These are phyloP conservation scores for Prochilodus magdalenae DNA, from an alignment of 2,113 vertebrate genomes.

Conservation along the genomic window DNA sequence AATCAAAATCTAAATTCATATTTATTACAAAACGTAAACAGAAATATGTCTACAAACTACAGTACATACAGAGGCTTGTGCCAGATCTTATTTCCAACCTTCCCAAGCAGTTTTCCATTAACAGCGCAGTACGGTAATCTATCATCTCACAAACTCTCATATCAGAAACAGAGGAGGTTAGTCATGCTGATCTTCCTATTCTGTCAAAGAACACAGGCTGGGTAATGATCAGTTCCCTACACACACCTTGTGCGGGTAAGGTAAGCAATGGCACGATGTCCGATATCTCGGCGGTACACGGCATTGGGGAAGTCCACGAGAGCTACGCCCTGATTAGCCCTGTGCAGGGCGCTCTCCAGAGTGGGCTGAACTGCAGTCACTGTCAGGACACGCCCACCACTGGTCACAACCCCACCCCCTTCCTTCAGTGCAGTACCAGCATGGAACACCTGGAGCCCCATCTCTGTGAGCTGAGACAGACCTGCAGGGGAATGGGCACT, in stretches of 20 bases:
- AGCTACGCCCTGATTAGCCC: conserved; percentile 83
- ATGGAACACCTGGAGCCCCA: conserved; percentile 91
- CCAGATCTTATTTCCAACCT: no score
- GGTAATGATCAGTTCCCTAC: conserved; percentile 42
- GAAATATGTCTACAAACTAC: no score
- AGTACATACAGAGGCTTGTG: no score
- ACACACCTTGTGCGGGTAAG: conserved; percentile 86
- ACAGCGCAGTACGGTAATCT: no score
- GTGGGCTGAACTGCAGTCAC: conserved; percentile 83
- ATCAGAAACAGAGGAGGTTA: no score
- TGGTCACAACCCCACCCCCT: conserved; percentile 82
- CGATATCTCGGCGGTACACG: conserved; percentile 88
- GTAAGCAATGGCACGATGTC: conserved; percentile 84
- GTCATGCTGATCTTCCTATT: neutral
- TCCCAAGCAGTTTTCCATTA: no score
- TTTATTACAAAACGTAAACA: no score
- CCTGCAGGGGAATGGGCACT: conserved; percentile 69
- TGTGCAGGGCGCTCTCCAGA: conserved; percentile 78
- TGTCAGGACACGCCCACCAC: conserved; percentile 88
- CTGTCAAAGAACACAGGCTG: neutral
- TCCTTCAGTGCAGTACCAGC: conserved; percentile 86
- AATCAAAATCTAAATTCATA: no score
- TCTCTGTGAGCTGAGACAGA: conserved; percentile 77
- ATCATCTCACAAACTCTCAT: no score
- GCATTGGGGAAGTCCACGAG: conserved; percentile 84